Percentiles rank a stretch among this genome's conserved stretches.
Conservation (phyloP, 2,888 invertebrate genomes). For the Pomacea canaliculata region DNA sequence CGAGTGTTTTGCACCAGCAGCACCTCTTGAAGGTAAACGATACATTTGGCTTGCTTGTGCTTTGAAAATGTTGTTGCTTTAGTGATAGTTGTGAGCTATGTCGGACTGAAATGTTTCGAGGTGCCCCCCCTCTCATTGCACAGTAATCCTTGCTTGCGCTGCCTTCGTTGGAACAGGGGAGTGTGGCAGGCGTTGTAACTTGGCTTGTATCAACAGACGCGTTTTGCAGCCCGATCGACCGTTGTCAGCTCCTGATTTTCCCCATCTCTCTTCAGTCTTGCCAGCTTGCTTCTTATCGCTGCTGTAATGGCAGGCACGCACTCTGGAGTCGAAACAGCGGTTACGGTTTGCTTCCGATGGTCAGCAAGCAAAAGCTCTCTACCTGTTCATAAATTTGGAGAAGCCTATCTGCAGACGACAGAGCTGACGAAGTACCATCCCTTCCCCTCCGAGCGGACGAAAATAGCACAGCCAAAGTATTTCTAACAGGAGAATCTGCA, state of each 20-base stretch:
- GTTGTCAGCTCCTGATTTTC: neutral
- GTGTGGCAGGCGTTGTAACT: slow-evolving; percentile 19
- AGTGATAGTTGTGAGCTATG: neutral
- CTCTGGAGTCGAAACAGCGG: too few relatives aligned
- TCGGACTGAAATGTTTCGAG: slow-evolving; percentile 9
- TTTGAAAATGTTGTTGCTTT: neutral
- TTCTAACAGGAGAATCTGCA: too few relatives aligned
- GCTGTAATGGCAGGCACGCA: too few relatives aligned
- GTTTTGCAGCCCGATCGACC: slow-evolving; percentile 18
- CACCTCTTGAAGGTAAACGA: slow-evolving; percentile 16
- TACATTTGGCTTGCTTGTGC: neutral
- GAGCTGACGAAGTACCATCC: neutral
- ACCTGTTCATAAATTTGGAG: neutral
- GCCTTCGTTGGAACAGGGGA: slow-evolving; percentile 9
- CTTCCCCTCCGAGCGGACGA: too few relatives aligned
- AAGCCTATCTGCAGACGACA: slow-evolving; percentile 1
- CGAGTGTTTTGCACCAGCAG: slow-evolving; percentile 3
- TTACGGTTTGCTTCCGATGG: too few relatives aligned
- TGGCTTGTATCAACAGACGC: slow-evolving; percentile 22
- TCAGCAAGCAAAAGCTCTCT: neutral
- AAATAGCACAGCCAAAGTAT: too few relatives aligned
- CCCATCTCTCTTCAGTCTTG: neutral
- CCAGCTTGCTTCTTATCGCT: too few relatives aligned
- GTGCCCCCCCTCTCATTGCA: slow-evolving; percentile 21
- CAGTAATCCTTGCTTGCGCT: slow-evolving; percentile 12